These are phyloP conservation scores for Latrodectus elegans DNA, from an alignment of 2,888 invertebrate genomes.

Conservation along the genomic window DNA sequence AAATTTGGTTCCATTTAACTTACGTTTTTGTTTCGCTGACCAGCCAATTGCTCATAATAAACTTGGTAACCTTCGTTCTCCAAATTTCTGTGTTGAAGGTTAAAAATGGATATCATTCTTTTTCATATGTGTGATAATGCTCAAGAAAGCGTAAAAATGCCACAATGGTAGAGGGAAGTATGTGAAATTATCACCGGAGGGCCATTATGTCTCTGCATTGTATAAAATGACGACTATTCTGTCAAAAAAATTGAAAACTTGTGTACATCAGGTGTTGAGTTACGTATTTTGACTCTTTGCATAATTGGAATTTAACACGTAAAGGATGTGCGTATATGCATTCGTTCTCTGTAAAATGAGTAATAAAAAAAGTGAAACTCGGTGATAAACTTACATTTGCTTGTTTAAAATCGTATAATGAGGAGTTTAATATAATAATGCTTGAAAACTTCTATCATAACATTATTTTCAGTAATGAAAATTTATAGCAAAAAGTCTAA, in stretches of 20 bases:
- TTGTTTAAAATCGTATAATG: too few species aligned
- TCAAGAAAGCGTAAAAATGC: background rate
- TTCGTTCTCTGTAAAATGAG: background rate
- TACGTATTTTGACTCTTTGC: conserved; percentile 32
- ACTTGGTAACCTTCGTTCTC: conserved; percentile 32
- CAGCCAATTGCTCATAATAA: conserved; percentile 28
- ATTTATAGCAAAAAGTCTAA: too few species aligned
- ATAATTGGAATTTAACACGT: conserved; percentile 31
- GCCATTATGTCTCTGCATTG: background rate
- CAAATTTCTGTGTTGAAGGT: conserved; percentile 15
- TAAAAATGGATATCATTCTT: conserved; percentile 1
- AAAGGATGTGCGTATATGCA: background rate
- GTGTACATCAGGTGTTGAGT: conserved; percentile 5
- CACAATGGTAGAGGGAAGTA: background rate
- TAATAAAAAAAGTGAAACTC: too few species aligned
- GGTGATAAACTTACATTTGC: too few species aligned
- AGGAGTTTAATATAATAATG: too few species aligned
- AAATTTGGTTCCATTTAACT: background rate
- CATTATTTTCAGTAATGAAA: too few species aligned
- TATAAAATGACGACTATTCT: background rate
- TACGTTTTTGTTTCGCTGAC: background rate
- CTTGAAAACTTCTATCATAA: too few species aligned
- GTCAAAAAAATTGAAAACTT: background rate
- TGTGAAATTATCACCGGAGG: background rate
- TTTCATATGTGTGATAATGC: background rate